Base-by-base conservation (phyloP, 2,797 vertebrate species). In the Centroberyx gerrardi region DNA sequence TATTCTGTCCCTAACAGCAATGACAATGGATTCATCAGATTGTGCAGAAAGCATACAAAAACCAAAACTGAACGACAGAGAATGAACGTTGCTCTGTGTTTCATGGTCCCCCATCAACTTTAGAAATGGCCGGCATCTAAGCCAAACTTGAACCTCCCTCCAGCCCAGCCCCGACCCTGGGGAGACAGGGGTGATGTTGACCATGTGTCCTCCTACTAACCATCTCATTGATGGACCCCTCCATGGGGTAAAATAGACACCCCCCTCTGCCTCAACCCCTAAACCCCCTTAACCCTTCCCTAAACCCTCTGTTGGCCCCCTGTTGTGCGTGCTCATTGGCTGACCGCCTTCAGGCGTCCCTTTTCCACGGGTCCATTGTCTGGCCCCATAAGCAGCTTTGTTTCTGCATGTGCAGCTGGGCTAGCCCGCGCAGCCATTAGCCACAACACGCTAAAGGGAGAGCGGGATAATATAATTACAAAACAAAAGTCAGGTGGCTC, bases 401-500 rank as follows among this genome's bases (percentile, higher is more conserved):
- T 94, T 92, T 94, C 92, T 94, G 90, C 93, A 87, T 94, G 93
- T 94, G 93, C 93, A 94, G 93, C 93, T 94, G 93, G 93, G 90
- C 85, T 85, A 86, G 91, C 91, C 88, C 68, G 90, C 88, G 86
- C 89, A 76, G 90, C 93, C 92, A 94, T 94, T 94, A 94, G 93
- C 92, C 59, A 38, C 87, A 85, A 91, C 92, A 86, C 68, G 90
- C 90, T 89, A 90, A 91, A 92, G 86, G 74, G 88, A 92, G 91
- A 87, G 91, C 90, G 81, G 89, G 90, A 88, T 94, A 94, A 94
- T 94, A 93, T 93, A 92, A 94, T 94, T 94, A 94, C 91, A 90
- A 94, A 94, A 94, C 93, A 94, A 94, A 94, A 94, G 93, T 94
- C 93, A 94, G 93, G 93, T 94, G 93, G 92, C 88, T 88, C 87